Percentiles rank a stretch among this genome's conserved stretches.
Conservation (phyloP, 2,113 vertebrate species). For the Noturus placidus region DNA sequence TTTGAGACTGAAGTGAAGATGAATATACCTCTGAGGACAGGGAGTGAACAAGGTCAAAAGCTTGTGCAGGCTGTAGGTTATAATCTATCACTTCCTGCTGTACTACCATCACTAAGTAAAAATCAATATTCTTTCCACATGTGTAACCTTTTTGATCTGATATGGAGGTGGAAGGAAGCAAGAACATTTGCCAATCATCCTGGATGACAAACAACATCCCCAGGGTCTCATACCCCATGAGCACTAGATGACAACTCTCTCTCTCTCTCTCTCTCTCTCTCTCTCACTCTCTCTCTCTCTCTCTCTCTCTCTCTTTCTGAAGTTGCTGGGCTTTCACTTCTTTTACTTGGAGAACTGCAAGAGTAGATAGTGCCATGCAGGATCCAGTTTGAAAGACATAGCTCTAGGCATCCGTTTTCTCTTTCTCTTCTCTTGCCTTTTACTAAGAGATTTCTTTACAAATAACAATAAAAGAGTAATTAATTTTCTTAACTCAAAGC, state of each 20-base stretch:
- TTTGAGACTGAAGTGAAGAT: conserved; percentile 4
- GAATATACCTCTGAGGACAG: background rate
- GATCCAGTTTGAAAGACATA: conserved; percentile 61
- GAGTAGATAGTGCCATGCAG: conserved; percentile 60
- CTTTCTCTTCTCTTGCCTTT: conserved; percentile 40
- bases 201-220: conserved; percentile 57
- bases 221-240: conserved; percentile 31
- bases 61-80: conserved; percentile 34
- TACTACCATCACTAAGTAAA: conserved; percentile 57
- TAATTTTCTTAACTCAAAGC: conserved; percentile 91
- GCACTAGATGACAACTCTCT: conserved; percentile 26
- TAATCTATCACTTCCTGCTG: conserved; percentile 60
- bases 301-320: conserved; percentile 21
- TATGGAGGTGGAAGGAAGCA: conserved; percentile 47
- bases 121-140: conserved; percentile 62
- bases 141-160: conserved; percentile 60
- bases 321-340: conserved; percentile 52
- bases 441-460: conserved; percentile 78
- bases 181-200: conserved; percentile 52
- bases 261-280: conserved; percentile 1
- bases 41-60: conserved; percentile 2
- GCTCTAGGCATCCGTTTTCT: conserved; percentile 51
- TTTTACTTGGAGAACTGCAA: conserved; percentile 52
- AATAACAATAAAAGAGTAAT: conserved; percentile 91
- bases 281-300: conserved; percentile 1